Percentiles rank a stretch among this genome's conserved stretches.
Conservation (phyloP, 2,888 invertebrate genomes). For the Polietes domitor region DNA sequence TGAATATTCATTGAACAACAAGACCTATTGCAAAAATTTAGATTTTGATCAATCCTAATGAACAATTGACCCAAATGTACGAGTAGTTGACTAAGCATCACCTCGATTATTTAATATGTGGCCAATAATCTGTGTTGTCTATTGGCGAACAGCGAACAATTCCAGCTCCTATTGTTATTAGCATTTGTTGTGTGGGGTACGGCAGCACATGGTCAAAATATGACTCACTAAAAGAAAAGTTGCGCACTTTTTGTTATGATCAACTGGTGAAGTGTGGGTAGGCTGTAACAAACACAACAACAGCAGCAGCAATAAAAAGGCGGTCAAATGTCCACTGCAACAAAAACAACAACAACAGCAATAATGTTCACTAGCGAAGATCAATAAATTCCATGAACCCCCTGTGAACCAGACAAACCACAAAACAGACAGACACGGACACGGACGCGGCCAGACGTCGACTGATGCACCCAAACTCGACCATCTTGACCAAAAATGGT, state of each 20-base stretch:
- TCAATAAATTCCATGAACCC: conserved; percentile 41
- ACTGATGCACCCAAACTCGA: conserved; percentile 31
- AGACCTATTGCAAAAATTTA: no score
- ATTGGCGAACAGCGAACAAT: background rate
- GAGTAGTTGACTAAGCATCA: no score
- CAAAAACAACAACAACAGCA: conserved; percentile 6
- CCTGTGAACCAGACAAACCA: conserved; percentile 40
- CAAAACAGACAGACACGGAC: conserved; percentile 19
- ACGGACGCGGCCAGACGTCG: background rate
- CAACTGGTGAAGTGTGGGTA: background rate
- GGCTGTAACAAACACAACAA: background rate
- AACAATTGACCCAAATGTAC: no score
- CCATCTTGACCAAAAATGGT: conserved; percentile 9
- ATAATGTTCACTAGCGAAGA: conserved; percentile 40
- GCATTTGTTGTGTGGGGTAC: background rate
- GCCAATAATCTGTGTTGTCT: no score
- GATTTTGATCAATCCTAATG: no score
- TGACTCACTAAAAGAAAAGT: conserved; percentile 9
- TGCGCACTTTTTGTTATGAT: conserved; percentile 2
- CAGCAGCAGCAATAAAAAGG: background rate
- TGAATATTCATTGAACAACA: no score
- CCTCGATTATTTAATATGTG: no score
- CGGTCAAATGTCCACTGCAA: conserved; percentile 27
- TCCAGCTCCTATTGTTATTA: background rate
- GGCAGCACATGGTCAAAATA: background rate